Conservation (phyloP, 2,797 vertebrate genomes). For the Pitangus sulphuratus region DNA sequence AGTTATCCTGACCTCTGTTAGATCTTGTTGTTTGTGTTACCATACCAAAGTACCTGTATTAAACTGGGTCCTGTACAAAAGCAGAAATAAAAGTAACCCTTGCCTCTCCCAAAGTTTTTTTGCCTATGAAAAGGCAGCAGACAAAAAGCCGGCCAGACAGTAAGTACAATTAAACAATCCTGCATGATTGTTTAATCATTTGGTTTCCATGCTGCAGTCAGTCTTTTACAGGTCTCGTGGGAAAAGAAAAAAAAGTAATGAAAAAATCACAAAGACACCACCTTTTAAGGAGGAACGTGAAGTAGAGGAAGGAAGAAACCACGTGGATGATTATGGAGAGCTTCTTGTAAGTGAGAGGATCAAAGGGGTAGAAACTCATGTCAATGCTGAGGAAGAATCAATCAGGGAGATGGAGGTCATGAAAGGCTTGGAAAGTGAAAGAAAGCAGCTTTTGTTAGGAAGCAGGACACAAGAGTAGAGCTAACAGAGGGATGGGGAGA, state of each 20-base stretch:
- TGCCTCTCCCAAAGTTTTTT: neutral
- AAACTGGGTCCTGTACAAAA: neutral
- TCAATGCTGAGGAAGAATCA: neutral
- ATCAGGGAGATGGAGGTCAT: neutral
- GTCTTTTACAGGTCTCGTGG: neutral
- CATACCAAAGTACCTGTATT: neutral
- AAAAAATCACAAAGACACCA: neutral
- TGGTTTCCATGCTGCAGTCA: neutral
- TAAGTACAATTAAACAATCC: neutral
- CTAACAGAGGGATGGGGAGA: neutral
- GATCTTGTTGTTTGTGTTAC: slow-evolving; percentile 12
- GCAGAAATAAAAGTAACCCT: neutral
- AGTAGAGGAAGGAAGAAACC: neutral
- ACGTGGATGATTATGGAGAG: neutral
- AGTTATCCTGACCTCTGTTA: neutral
- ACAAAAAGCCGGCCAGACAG: neutral
- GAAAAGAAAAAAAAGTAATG: neutral
- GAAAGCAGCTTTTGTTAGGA: neutral
- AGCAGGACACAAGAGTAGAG: neutral
- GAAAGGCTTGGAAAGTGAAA: neutral
- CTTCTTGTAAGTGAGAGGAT: neutral
- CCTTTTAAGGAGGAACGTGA: neutral
- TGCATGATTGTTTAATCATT: neutral
- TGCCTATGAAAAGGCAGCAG: neutral
- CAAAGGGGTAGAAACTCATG: neutral